phyloP scores from a whole-genome alignment of 2,113 vertebrate species.

The Oncorhynchus tshawytscha region DNA sequence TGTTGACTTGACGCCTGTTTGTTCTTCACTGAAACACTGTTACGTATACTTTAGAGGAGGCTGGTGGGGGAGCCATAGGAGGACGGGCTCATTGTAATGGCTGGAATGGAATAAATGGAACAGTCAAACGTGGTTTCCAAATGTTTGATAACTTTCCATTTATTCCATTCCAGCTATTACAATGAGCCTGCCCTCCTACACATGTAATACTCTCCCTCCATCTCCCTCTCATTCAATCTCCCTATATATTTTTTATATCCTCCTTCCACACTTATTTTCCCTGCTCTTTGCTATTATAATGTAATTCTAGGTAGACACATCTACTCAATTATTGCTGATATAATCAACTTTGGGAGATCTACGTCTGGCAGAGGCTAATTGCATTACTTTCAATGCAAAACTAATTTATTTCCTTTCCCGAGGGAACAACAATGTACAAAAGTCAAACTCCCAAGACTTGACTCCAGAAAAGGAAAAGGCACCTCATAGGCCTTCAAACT shows the following conservation, averaged over 20 bases:
- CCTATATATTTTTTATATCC: conserved; percentile 16
- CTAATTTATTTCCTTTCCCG: conserved; percentile 60
- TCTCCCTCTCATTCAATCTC: neutral
- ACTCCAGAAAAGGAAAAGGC: conserved; percentile 39
- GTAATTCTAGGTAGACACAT: conserved; percentile 39
- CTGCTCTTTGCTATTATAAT: conserved; percentile 3
- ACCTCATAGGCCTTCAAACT: neutral
- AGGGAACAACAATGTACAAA: conserved; percentile 26
- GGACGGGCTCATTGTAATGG: too few relatives aligned
- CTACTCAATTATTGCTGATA: conserved; percentile 52
- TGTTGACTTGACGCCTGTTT: neutral
- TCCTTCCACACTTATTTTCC: conserved; percentile 20
- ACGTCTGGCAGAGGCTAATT: conserved; percentile 44
- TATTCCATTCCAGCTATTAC: too few relatives aligned
- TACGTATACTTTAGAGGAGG: too few relatives aligned
- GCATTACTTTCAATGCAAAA: conserved; percentile 50
- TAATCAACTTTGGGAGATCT: conserved; percentile 54
- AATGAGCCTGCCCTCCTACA: too few relatives aligned
- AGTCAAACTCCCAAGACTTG: conserved; percentile 40
- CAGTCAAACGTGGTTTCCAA: too few relatives aligned
- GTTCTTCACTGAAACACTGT: too few relatives aligned
- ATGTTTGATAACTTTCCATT: too few relatives aligned
- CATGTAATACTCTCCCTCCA: too few relatives aligned
- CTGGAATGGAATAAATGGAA: too few relatives aligned
- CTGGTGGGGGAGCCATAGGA: too few relatives aligned